Percentiles rank a stretch among this genome's conserved stretches.
Evolutionary conservation across 2,797 vertebrate species (phyloP).

Genomic region (Rhinoraja longicauda): DNA sequence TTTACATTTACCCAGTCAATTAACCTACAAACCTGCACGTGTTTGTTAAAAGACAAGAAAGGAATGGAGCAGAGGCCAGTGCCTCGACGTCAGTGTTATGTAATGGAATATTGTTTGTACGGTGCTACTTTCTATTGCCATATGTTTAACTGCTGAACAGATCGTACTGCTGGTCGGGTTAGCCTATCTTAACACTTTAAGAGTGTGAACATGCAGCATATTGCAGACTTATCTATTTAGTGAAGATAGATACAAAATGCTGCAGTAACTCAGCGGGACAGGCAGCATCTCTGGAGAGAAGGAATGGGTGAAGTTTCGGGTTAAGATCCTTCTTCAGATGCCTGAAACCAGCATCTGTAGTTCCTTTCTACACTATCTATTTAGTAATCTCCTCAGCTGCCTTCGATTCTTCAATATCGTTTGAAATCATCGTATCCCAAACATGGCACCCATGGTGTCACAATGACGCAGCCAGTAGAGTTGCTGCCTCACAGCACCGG

Average conservation of each 20-base stretch:
- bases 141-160: background rate
- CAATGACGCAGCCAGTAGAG: too few species aligned
- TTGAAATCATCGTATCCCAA: background rate
- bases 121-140: background rate
- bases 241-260: too few species aligned
- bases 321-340: too few species aligned
- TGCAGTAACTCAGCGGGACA: too few species aligned
- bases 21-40: too few species aligned
- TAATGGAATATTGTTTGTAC: background rate
- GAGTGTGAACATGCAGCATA: background rate
- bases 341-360: too few species aligned
- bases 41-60: background rate
- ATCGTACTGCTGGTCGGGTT: background rate
- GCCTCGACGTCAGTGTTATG: background rate
- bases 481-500: too few species aligned
- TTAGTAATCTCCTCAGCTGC: background rate
- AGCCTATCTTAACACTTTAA: background rate
- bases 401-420: background rate
- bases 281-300: too few species aligned
- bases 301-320: too few species aligned
- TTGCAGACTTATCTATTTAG: background rate
- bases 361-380: background rate
- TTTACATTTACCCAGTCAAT: too few species aligned
- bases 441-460: too few species aligned
- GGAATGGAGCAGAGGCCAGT: background rate